A percentile compares a stretch with the other conserved stretches of the same genome.
phyloP scores from a whole-genome alignment of 92 coral and sea anemone genomes.

The Pocillopora meandrina region DNA sequence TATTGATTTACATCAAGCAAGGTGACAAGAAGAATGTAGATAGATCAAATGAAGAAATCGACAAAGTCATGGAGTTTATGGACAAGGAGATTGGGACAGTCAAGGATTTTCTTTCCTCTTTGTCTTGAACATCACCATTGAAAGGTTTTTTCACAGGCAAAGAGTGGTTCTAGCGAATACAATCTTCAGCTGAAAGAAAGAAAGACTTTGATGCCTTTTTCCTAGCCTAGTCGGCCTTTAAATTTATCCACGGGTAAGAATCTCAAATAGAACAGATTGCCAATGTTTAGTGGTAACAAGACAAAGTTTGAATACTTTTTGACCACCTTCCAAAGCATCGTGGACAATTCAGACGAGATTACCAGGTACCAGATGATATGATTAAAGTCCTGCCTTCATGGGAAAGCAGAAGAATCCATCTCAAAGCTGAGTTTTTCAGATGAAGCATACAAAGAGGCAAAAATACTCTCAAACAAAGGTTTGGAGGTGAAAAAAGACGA shows the following conservation, averaged over 20 bases:
- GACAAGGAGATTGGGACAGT: slow-evolving; percentile 16
- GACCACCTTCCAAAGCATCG: slow-evolving; percentile 28
- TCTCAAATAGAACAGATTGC: slow-evolving; percentile 10
- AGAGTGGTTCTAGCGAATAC: neutral
- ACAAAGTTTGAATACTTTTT: slow-evolving; percentile 13
- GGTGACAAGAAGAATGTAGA: slow-evolving; percentile 26
- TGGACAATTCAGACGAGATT: slow-evolving; percentile 18
- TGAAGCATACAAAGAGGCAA: slow-evolving; percentile 42
- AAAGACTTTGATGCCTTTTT: neutral
- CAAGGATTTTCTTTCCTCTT: slow-evolving; percentile 11
- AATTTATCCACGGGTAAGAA: neutral
- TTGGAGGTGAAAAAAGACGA: slow-evolving; percentile 36
- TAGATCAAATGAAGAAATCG: slow-evolving; percentile 29
- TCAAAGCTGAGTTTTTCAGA: slow-evolving; percentile 17
- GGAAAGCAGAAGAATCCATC: slow-evolving; percentile 35
- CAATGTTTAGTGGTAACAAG: slow-evolving; percentile 28
- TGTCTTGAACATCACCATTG: neutral
- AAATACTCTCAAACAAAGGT: slow-evolving; percentile 28
- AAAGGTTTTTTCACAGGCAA: neutral
- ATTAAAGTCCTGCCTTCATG: slow-evolving; percentile 29
- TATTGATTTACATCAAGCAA: neutral
- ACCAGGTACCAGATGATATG: slow-evolving; percentile 13
- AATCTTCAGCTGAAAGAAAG: neutral
- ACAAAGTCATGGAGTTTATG: slow-evolving; percentile 14
- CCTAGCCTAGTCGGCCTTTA: neutral